Evolutionary conservation across 2,797 vertebrate species (phyloP), one percentile per base, ranked within the genome.

Genomic region (Chrysolophus pictus): DNA sequence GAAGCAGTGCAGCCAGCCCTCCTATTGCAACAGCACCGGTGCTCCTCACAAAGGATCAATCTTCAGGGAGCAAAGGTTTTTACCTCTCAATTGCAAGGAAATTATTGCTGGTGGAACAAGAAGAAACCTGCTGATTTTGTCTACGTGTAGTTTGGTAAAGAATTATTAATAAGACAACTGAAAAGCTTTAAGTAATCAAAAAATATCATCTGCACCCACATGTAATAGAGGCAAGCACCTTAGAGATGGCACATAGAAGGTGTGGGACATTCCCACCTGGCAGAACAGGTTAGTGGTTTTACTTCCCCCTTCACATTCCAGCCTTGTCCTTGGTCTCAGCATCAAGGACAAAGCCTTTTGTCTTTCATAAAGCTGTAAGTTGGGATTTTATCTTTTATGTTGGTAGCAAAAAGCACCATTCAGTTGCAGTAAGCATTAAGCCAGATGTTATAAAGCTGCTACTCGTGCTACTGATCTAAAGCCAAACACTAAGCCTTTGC

Each of bases 211-310:
- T 31, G 49, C 64, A 33, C 24, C 19, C 73, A 51, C 19, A 1
- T 14, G 7, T 29, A 63, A 67, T 4, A 74, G n/a, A 42, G 42
- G 53, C 44, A 63, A 69, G 53, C 1, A 7, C 35, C 60, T 31
- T 23, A 14, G 22, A 76, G 58, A 12, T 14, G 31, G 29, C 31
- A 69, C 24, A 9, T 64, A 33, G 31, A 58, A 92, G 69, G 71
- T 0, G 42, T 29, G 74, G 15, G 16, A 23, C 0, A 1, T 53
- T 85, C 44, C 42, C 31, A 55, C 42, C 21, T 12, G 2, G 24
- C 0, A 70, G 9, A 69, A 71, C 71, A 85, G 23, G 37, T 5
- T 11, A 41, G 55, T 67, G 64, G 86, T 68, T 39, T 41, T 23
- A 14, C 35, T 70, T 82, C 3, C 12, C 33, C 49, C 73, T 76